Evolutionary conservation across 2,797 vertebrate species (phyloP), one percentile per base, ranked within the genome.

Genomic region (Aeoliscus strigatus): DNA sequence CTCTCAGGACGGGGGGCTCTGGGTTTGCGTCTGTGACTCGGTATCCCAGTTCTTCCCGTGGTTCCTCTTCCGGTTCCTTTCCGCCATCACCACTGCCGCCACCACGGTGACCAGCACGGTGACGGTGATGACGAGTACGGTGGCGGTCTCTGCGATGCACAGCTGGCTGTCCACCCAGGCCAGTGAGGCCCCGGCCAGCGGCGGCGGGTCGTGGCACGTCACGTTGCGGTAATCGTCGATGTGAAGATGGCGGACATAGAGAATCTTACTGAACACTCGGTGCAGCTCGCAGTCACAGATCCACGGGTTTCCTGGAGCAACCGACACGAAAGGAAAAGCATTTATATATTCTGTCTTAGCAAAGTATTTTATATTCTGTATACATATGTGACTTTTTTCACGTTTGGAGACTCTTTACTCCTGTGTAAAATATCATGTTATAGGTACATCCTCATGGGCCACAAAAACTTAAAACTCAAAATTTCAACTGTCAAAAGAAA

Each of bases 211-310:
- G 4, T 10, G 5, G 52, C 90, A 90, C 4, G 71, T 87, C 65
- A 92, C 74, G 50, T 88, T 86, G 39, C 50, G 36, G 39, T 90
- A 90, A 75, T 91, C 88, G 7, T 90, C 86, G 64, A 92, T 67
- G 43, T 85, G 83, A 30, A 93, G 79, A 33, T 84, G 59, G 45
- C 87, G 84, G 46, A 91, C 76, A 39, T 72, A 86, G 1, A 55
- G 77, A 40, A 91, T 71, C 63, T 93, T 92, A 39, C 70, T 48
- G 70, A 92, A 91, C 2, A 89, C 87, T 18, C 89, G 76, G 61
- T 92, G 91, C 40, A 91, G 81, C 60, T 91, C 89, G 8, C 91
- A 93, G 54, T 91, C 86, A 8, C 91, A 92, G 41, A 74, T 67
- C 90, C 90, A 93, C 0, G 84, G 85, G 60, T 92, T 93, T 2